phyloP scores from a whole-genome alignment of 1,140 invertebrate species.

The Triops cancriformis region DNA sequence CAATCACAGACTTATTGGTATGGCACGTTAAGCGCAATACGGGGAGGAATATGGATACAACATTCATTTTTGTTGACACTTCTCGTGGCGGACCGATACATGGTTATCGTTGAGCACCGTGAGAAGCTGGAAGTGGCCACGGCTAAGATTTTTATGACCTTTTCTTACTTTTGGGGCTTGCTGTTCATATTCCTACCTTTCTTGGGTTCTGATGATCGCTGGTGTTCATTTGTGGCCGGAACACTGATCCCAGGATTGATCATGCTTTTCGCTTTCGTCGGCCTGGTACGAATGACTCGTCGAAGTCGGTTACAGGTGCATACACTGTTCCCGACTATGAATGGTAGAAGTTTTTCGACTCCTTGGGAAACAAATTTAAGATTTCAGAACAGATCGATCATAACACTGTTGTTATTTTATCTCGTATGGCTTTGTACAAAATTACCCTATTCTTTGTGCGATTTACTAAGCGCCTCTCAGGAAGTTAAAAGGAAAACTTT shows the following conservation, averaged over 20 bases:
- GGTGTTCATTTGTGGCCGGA: not conserved
- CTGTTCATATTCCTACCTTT: not conserved
- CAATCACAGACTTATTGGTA: not conserved
- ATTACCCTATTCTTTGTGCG: not conserved
- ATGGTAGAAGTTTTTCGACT: not conserved
- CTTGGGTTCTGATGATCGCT: not conserved
- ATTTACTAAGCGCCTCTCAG: not conserved
- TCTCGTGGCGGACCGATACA: not conserved
- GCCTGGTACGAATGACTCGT: not conserved
- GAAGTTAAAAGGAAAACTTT: not conserved
- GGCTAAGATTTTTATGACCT: not conserved
- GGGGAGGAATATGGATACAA: not conserved
- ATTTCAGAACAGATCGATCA: not conserved
- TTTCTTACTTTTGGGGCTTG: not conserved
- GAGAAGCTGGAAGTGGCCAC: not conserved
- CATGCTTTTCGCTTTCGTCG: not conserved
- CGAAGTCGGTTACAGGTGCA: not conserved
- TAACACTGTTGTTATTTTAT: not conserved
- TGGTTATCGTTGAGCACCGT: not conserved
- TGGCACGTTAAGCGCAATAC: not conserved
- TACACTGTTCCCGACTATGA: not conserved
- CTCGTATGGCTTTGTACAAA: not conserved
- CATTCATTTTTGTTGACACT: not conserved
- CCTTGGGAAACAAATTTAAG: not conserved
- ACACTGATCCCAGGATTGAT: not conserved